phyloP scores from a whole-genome alignment of 37 sponge, comb jelly and placozoan species.

The Oscarella lobularis region DNA sequence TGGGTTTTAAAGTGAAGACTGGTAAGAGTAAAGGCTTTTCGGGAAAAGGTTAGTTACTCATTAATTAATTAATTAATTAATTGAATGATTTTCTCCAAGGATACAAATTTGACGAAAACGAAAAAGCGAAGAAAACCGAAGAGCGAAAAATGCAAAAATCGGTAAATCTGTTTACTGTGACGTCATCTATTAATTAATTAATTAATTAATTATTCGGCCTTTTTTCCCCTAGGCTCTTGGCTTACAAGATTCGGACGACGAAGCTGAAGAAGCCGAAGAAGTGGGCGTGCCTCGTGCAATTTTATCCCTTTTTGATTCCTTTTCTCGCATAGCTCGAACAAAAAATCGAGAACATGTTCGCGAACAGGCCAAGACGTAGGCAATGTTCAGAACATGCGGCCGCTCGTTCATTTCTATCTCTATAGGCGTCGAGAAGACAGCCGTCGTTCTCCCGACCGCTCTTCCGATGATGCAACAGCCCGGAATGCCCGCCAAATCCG shows the following conservation, averaged over 20 bases:
- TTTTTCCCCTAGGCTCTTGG: too few species aligned
- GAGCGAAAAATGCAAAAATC: constrained; percentile 77
- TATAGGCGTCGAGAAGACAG: too few species aligned
- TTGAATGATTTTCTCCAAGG: too few species aligned
- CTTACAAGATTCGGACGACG: constrained; percentile 71
- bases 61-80: too few species aligned
- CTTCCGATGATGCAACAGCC: too few species aligned
- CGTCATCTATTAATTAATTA: too few species aligned
- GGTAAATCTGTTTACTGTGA: too few species aligned
- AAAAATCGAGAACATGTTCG: not conserved
- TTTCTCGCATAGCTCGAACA: not conserved
- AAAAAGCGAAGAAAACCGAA: constrained; percentile 67
- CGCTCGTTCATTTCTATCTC: not conserved
- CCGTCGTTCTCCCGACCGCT: too few species aligned
- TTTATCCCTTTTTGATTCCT: not conserved
- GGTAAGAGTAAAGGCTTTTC: constrained; percentile 16
- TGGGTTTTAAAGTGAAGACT: constrained; percentile 28
- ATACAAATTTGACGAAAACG: constrained; percentile 89
- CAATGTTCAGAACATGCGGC: not conserved
- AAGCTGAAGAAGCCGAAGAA: constrained; percentile 30
- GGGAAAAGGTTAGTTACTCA: constrained; percentile 55
- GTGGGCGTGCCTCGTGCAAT: not conserved
- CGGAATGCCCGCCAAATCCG: too few species aligned
- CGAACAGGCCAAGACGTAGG: not conserved
- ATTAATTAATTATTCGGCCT: too few species aligned